Conservation (phyloP, 2,888 invertebrate genomes). For the Isotomurus palustris region DNA sequence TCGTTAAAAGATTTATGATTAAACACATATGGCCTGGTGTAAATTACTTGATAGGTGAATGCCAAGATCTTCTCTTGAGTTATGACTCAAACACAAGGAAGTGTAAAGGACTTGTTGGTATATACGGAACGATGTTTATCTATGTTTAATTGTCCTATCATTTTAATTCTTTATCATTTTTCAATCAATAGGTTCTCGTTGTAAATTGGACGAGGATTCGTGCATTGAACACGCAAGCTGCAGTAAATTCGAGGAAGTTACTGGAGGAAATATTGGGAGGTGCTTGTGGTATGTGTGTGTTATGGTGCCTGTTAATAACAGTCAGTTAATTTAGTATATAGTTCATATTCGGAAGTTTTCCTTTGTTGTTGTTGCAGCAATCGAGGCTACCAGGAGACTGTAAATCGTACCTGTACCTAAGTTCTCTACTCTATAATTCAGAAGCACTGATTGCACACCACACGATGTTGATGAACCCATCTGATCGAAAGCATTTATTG, state of each 20-base stretch:
- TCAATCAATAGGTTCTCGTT: conserved; percentile 11
- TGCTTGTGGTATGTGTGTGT: conserved; percentile 17
- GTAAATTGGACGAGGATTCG: conserved; percentile 11
- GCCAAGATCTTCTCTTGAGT: conserved; percentile 10
- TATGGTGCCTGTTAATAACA: neutral
- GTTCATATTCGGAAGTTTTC: neutral
- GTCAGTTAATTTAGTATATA: neutral
- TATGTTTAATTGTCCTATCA: neutral
- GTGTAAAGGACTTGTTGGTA: conserved; percentile 27
- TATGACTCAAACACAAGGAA: conserved; percentile 23
- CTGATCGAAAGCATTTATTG: too few relatives aligned
- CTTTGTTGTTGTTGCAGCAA: conserved; percentile 7
- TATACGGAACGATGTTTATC: neutral
- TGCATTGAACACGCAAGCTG: conserved; percentile 32
- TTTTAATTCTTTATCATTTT: too few relatives aligned
- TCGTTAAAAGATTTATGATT: too few relatives aligned
- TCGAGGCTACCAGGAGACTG: conserved; percentile 18
- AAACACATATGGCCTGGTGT: too few relatives aligned
- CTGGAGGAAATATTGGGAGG: conserved; percentile 19
- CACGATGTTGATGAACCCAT: too few relatives aligned
- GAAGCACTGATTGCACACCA: too few relatives aligned
- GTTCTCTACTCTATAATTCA: too few relatives aligned
- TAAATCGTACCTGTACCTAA: conserved; percentile 24
- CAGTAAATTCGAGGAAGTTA: conserved; percentile 14
- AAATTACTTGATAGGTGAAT: too few relatives aligned